Evolutionary conservation across 2,113 vertebrate species (phyloP), one percentile per base, ranked within the genome.

Genomic region (Himantopus leucocephalus): DNA sequence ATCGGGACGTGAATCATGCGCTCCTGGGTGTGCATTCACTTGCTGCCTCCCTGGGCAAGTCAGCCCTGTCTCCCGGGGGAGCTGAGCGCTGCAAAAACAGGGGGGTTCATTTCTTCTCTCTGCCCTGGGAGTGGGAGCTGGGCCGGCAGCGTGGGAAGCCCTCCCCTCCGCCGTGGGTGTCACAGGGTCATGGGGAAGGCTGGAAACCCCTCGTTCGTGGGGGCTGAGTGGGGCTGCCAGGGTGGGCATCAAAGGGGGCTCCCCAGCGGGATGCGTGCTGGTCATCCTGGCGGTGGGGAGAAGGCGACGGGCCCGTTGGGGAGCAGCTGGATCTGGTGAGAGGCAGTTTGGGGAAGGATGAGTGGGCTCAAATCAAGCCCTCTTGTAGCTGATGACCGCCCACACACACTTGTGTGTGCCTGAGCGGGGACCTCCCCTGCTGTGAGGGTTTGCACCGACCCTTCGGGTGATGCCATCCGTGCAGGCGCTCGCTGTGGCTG

Each of bases 401-500:
- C 8, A 23, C 17, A 0, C 1, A 23, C 21, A 3, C 6, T 11
- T 27, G 35, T 4, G 52, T 71, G 43, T 3, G 47, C 34, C 20
- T 10, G 56, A 50, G 52, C 32, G 24, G 47, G 63, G 66, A 4
- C 23, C 6, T 12, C 26, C 17, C 3, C 0, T 17, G 5, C 43
- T 5, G 16, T 6, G 20, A 23, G 70, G 68, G 58, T 29, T 12
- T 60, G 66, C 58, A 17, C 6, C 0, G 2, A 18, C 34, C 60
- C 66, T 14, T 6, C 0, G 2, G 60, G 37, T 0, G 34, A 19
- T n/a, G 24, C 45, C 6, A 0, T 2, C 3, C 14, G 0, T 0
- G 7, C 26, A 6, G 34, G 47, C 21, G 5, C 11, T 48, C 20
- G 47, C n/a, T 47, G 16, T 2, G 9, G 64, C 5, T 5, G 39